Percentiles rank a stretch among this genome's conserved stretches.
Conservation (phyloP, 2,888 invertebrate genomes). For the Elmis aenea region DNA sequence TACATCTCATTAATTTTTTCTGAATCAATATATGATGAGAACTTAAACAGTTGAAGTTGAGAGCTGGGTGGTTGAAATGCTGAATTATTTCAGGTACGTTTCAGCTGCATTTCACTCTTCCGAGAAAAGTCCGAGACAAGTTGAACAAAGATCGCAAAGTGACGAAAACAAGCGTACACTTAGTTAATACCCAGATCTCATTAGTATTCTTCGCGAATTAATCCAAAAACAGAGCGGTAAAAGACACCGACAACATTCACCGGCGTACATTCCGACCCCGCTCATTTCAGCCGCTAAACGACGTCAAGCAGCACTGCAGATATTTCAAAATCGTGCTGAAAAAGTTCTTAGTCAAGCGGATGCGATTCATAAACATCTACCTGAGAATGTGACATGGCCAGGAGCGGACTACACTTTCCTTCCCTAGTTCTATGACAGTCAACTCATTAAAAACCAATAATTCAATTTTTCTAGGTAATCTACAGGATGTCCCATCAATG, state of each 20-base stretch:
- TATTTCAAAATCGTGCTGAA: conserved; percentile 46
- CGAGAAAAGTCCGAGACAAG: conserved; percentile 14
- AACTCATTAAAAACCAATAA: too few relatives aligned
- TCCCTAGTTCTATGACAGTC: too few relatives aligned
- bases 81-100: conserved; percentile 9
- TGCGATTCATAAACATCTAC: conserved; percentile 43
- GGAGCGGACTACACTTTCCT: conserved; percentile 10
- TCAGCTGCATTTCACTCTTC: conserved; percentile 11
- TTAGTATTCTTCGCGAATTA: conserved; percentile 47
- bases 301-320: conserved; percentile 43
- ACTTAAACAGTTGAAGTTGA: conserved; percentile 9
- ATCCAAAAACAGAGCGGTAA: conserved; percentile 46
- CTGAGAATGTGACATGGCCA: conserved; percentile 29
- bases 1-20: too few relatives aligned
- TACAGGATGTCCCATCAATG: too few relatives aligned
- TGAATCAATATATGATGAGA: conserved; percentile 9
- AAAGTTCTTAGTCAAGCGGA: conserved; percentile 40
- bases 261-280: conserved; percentile 39
- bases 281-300: conserved; percentile 46
- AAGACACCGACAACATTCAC: conserved; percentile 42
- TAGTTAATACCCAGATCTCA: conserved; percentile 44
- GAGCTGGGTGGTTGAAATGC: conserved; percentile 10
- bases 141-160: conserved; percentile 29
- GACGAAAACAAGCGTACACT: conserved; percentile 44
- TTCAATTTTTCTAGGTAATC: too few relatives aligned